A percentile compares a stretch with the other conserved stretches of the same genome.
Conservation (phyloP, 2,888 invertebrate species). For the Torymus tubicola region DNA sequence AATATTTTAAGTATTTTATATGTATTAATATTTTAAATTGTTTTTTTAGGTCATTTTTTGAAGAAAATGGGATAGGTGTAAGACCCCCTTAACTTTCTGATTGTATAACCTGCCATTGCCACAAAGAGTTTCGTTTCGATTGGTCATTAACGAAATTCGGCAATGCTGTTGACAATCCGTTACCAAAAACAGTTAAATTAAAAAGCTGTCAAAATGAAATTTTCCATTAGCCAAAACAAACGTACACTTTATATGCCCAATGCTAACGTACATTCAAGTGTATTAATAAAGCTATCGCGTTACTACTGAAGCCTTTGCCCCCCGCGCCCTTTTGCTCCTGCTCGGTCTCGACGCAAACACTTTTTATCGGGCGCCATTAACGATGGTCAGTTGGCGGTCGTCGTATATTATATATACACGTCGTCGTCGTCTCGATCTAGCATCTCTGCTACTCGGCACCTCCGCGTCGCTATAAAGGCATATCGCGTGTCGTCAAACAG, state of each 20-base stretch:
- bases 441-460: conserved; percentile 18
- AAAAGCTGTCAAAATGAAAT: not conserved
- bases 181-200: conserved; percentile 16
- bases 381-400: conserved; percentile 70
- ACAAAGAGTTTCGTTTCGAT: too few species aligned
- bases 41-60: too few species aligned
- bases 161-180: too few species aligned
- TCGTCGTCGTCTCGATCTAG: conserved; percentile 38
- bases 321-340: not conserved
- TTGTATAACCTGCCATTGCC: too few species aligned
- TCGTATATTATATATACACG: conserved; percentile 55
- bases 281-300: conserved; percentile 55
- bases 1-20: too few species aligned
- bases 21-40: too few species aligned
- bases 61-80: too few species aligned
- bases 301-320: conserved; percentile 30
- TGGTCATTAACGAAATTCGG: too few species aligned
- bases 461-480: conserved; percentile 63
- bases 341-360: conserved; percentile 64
- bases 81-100: too few species aligned
- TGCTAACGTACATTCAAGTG: conserved; percentile 23
- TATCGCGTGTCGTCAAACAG: conserved; percentile 75
- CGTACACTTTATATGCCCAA: not conserved
- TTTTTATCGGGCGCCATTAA: conserved; percentile 72
- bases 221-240: conserved; percentile 29